A percentile compares a stretch with the other conserved stretches of the same genome.
Conservation (phyloP, 64 coral and sea anemone genomes). For the Trachythela sp. region DNA sequence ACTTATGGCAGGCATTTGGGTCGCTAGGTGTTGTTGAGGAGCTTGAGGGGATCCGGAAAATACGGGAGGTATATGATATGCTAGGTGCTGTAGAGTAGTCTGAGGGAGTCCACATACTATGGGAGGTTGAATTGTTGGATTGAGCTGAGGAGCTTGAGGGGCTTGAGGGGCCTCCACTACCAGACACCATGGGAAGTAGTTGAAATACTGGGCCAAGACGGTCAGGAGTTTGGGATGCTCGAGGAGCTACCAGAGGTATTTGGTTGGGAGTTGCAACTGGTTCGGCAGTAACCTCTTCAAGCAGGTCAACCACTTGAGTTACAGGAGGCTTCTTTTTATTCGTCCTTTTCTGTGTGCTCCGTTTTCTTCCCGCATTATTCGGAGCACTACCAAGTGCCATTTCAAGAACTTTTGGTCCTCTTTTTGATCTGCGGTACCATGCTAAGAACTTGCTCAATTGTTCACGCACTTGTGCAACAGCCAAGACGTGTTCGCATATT, state of each 20-base stretch:
- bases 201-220: not conserved
- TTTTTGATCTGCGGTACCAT: not conserved
- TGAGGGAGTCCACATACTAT: too few relatives aligned
- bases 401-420: not conserved
- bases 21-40: not conserved
- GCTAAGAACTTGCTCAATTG: not conserved
- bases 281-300: not conserved
- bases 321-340: conserved; percentile 8
- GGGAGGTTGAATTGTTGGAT: too few relatives aligned
- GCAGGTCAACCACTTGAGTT: not conserved
- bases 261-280: not conserved
- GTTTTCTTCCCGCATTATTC: not conserved
- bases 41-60: not conserved
- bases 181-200: too few relatives aligned
- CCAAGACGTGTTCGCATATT: not conserved
- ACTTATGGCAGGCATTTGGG: not conserved
- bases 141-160: too few relatives aligned
- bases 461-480: not conserved
- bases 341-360: not conserved
- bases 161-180: not conserved
- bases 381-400: not conserved
- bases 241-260: not conserved
- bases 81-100: too few relatives aligned
- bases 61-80: too few relatives aligned
- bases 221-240: not conserved